A percentile compares a stretch with the other conserved stretches of the same genome.
phyloP scores from a whole-genome alignment of 2,888 invertebrate genomes.

The Lithophane leautieri region DNA sequence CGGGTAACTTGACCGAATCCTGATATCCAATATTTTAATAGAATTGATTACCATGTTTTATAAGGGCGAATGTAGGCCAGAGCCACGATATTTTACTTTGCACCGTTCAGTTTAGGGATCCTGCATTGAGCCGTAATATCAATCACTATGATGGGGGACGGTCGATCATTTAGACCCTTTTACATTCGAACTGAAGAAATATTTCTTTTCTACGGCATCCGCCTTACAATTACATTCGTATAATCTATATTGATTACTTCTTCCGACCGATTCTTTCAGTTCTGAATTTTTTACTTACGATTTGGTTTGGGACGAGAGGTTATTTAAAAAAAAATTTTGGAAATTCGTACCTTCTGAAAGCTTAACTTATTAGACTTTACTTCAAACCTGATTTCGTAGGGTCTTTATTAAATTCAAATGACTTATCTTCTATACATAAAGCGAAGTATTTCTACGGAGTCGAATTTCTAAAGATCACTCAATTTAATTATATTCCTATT shows the following conservation, averaged over 20 bases:
- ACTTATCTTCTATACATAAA: background rate
- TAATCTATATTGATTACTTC: slow-evolving; percentile 53
- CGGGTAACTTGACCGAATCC: slow-evolving; percentile 1
- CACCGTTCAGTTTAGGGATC: slow-evolving; percentile 47
- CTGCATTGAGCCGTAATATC: slow-evolving; percentile 57
- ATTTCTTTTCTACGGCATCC: slow-evolving; percentile 63
- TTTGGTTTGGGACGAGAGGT: slow-evolving; percentile 19
- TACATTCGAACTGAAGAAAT: slow-evolving; percentile 57
- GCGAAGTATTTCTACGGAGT: slow-evolving; percentile 1
- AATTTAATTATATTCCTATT: background rate
- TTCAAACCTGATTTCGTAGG: background rate
- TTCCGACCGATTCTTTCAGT: slow-evolving; percentile 28
- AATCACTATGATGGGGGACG: slow-evolving; percentile 63
- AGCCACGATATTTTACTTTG: slow-evolving; percentile 51
- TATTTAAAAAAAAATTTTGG: background rate
- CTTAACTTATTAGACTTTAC: background rate
- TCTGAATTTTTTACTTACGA: slow-evolving; percentile 42
- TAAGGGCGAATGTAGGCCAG: slow-evolving; percentile 28
- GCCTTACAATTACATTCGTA: slow-evolving; percentile 59
- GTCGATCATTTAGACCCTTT: slow-evolving; percentile 65
- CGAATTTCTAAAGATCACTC: background rate
- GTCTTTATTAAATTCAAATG: background rate
- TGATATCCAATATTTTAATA: slow-evolving; percentile 17
- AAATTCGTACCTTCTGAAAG: background rate
- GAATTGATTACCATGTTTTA: slow-evolving; percentile 31